Evolutionary conservation across 2,113 vertebrate genomes (phyloP).

Genomic region (Corapipo altera): DNA sequence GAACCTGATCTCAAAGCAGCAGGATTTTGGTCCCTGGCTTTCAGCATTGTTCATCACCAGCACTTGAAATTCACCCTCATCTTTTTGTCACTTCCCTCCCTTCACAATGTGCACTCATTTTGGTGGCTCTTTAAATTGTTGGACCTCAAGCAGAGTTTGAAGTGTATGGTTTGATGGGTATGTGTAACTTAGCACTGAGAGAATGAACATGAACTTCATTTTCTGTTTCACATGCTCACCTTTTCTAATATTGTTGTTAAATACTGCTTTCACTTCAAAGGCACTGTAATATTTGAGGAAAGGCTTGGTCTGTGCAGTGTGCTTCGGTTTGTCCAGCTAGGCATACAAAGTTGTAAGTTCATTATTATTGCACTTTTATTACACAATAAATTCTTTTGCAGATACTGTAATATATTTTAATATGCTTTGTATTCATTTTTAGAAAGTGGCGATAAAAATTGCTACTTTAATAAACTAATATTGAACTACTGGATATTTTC

Average conservation of each 20-base stretch:
- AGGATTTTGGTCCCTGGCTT: not conserved
- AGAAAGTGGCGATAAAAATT: slow-evolving; percentile 16
- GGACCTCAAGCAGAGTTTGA: not conserved
- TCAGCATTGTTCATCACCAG: not conserved
- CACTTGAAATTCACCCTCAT: not conserved
- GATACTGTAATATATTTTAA: slow-evolving; percentile 68
- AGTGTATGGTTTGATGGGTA: not conserved
- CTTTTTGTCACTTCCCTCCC: not conserved
- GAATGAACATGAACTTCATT: not conserved
- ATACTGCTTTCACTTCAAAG: slow-evolving; percentile 1
- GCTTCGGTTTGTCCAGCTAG: slow-evolving; percentile 19
- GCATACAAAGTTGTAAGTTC: not conserved
- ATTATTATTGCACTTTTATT: slow-evolving; percentile 44
- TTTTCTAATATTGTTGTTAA: slow-evolving; percentile 14
- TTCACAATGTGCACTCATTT: not conserved
- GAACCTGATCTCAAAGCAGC: not conserved
- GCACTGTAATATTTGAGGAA: slow-evolving; percentile 7
- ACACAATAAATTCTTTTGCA: slow-evolving; percentile 48
- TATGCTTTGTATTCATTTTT: slow-evolving; percentile 65
- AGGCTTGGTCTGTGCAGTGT: not conserved
- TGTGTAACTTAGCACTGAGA: not conserved
- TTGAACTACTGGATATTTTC: not conserved
- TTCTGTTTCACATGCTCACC: not conserved
- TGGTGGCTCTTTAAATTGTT: not conserved
- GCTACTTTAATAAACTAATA: slow-evolving; percentile 68